Base-by-base conservation (phyloP, 2,888 invertebrate genomes). In the Ptychoptera albimana region DNA sequence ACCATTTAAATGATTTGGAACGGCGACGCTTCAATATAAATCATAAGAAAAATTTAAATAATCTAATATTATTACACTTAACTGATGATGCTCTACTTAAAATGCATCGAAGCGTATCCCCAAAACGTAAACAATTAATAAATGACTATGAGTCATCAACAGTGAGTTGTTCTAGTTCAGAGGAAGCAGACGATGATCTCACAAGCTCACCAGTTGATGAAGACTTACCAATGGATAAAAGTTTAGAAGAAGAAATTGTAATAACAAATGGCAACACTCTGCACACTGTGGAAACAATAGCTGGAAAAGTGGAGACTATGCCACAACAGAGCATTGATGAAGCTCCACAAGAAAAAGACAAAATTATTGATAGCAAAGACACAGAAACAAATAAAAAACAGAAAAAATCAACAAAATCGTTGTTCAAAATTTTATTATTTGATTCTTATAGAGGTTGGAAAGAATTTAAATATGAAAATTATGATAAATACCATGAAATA, bases 381-480 rank as follows among this genome's bases (percentile, higher is more conserved):
- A 30, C 11, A 45, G 49, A 14, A 61, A 60, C 55, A 53, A 50
- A 12, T 50, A 50, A 15, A 35, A 47, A 23, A 58, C 55, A 36
- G 23, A 60, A 58, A 52, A 57, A 57, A 45, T 53, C 43, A 23
- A 54, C 55, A 45, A 35, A 46, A 53, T 58, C 55, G 56, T 70
- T 72, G 31, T 44, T 58, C 1, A 63, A 58, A 48, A 67, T 68
- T 53, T 62, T 72, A 49, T 55, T 71, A 4, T 48, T 50, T 23
- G 70, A 73, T 48, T 57, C 55, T 42, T 66, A 55, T 48, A 66
- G 50, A 57, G 61, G 72, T 58, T 81, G 77, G 73, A 67, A 65
- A 45, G 62, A 66, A 43, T 77, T 80, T 54, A 75, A 73, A 52
- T 52, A 60, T 29, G 75, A 74, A 36, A 71, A 78, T 56, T 70